These are phyloP conservation scores for Tauraco hartlaubi DNA, from an alignment of 2,797 vertebrate genomes.

Conservation along the genomic window DNA sequence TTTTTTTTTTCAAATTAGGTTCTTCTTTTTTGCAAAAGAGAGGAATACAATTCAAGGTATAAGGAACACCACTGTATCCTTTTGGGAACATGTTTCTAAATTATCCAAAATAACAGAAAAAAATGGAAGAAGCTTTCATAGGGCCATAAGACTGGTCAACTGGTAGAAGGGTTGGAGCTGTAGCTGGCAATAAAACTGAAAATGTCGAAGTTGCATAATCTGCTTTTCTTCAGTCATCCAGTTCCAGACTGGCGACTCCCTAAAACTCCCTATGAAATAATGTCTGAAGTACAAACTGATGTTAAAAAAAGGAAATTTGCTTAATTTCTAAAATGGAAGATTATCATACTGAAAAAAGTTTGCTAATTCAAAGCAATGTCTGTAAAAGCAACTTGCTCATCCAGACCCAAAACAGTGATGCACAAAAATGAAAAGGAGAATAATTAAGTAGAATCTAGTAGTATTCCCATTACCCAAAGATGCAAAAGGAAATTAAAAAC, in stretches of 20 bases:
- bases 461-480: not conserved
- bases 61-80: not conserved
- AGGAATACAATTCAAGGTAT: not conserved
- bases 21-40: not conserved
- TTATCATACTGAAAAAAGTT: not conserved
- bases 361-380: not conserved
- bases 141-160: not conserved
- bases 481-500: not conserved
- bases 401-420: not conserved
- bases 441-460: not conserved
- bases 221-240: not conserved
- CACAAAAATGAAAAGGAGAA: not conserved
- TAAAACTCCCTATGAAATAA: slow-evolving; percentile 20
- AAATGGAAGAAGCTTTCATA: not conserved
- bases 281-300: not conserved
- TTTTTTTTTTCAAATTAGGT: not conserved
- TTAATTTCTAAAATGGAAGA: not conserved
- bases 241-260: slow-evolving; percentile 8
- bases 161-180: not conserved
- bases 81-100: not conserved
- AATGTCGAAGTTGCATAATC: not conserved
- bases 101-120: not conserved
- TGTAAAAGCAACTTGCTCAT: not conserved
- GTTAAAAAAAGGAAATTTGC: not conserved
- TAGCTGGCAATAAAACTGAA: not conserved